A percentile compares a stretch with the other conserved stretches of the same genome.
phyloP scores from a whole-genome alignment of 2,113 vertebrate species.

The Ivindomyrus marchei region DNA sequence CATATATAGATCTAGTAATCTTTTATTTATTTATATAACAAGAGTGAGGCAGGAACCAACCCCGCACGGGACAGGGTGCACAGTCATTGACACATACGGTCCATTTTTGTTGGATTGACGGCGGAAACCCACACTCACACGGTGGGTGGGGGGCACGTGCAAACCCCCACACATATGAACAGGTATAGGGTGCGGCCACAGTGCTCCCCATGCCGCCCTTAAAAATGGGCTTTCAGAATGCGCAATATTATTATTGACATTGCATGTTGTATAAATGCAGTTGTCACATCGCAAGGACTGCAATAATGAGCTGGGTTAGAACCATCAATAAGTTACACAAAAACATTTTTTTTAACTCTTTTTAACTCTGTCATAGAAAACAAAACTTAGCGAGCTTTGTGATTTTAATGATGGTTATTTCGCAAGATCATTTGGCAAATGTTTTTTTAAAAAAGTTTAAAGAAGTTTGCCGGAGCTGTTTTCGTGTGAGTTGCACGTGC shows the following conservation, averaged over 20 bases:
- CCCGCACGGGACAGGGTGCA: background rate
- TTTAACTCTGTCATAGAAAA: background rate
- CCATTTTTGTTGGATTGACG: background rate
- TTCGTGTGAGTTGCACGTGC: background rate
- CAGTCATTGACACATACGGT: background rate
- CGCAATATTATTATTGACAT: too few species aligned
- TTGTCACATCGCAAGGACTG: background rate
- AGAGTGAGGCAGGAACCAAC: background rate
- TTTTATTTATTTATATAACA: background rate
- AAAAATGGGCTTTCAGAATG: too few species aligned
- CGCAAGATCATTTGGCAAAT: background rate
- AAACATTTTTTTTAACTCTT: background rate
- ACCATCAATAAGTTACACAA: background rate
- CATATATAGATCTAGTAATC: background rate
- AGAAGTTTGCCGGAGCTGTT: background rate
- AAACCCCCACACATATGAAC: background rate
- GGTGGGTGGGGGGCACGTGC: background rate
- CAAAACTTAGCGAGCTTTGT: background rate
- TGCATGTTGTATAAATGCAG: background rate
- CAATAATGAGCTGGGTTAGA: background rate
- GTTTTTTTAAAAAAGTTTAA: too few species aligned
- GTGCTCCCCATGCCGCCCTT: too few species aligned
- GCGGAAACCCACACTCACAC: background rate
- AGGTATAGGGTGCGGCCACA: background rate
- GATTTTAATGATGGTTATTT: background rate